Conservation (phyloP, 1,140 invertebrate species). For the Neoseiulus cucumeris region DNA sequence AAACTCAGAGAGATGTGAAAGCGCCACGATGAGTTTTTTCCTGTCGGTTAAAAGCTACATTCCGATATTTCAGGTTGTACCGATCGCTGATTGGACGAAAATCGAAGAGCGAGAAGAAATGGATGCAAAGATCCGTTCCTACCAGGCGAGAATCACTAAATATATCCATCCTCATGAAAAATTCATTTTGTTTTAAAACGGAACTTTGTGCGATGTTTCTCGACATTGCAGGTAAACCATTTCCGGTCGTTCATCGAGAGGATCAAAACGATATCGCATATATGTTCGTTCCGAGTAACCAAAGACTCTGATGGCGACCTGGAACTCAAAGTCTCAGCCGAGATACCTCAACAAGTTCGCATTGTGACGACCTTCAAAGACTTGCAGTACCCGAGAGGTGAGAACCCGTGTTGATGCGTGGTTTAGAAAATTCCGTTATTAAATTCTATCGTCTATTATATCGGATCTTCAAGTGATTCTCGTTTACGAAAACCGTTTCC, state of each 20-base stretch:
- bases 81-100: neutral
- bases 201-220: too few relatives aligned
- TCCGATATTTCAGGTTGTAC: neutral
- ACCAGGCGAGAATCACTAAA: neutral
- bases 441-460: neutral
- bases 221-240: neutral
- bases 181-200: too few relatives aligned
- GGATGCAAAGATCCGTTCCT: neutral
- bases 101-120: neutral
- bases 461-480: too few relatives aligned
- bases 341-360: neutral
- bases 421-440: neutral
- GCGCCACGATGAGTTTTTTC: too few relatives aligned
- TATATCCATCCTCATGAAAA: too few relatives aligned
- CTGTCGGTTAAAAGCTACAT: too few relatives aligned
- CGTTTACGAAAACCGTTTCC: neutral
- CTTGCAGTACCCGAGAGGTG: neutral
- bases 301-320: neutral
- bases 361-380: neutral
- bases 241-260: neutral
- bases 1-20: too few relatives aligned
- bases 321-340: neutral
- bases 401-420: neutral
- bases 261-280: neutral
- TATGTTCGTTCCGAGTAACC: neutral